Conservation (phyloP, 2,797 vertebrate genomes). For the Lagorchestes hirsutus region DNA sequence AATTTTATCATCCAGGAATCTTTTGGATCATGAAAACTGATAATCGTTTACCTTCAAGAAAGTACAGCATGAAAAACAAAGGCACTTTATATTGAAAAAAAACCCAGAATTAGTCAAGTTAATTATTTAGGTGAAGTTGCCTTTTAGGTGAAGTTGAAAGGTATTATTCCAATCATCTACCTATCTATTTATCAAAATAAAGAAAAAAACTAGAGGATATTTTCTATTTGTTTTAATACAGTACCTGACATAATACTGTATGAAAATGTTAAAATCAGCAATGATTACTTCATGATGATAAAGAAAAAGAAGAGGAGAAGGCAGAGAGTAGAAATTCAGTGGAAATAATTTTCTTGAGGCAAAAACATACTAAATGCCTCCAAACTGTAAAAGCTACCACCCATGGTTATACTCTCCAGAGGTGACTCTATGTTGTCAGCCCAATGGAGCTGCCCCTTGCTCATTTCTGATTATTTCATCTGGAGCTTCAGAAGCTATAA, state of each 20-base stretch:
- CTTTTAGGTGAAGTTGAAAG: conserved; percentile 75
- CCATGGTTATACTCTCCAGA: conserved; percentile 32
- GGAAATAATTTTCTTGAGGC: conserved; percentile 49
- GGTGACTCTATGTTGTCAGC: background rate
- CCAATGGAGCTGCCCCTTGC: conserved; percentile 11
- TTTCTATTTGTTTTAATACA: conserved; percentile 10
- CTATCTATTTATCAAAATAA: conserved; percentile 28
- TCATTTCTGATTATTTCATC: conserved; percentile 59
- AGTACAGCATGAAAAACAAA: conserved; percentile 68
- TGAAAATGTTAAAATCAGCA: conserved; percentile 51
- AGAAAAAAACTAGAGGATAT: conserved; percentile 18
- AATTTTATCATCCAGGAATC: conserved; percentile 31
- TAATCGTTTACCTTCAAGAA: conserved; percentile 70
- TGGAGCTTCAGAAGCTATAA: conserved; percentile 51
- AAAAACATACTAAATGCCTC: conserved; percentile 26
- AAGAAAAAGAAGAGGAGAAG: background rate
- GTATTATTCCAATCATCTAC: conserved; percentile 55
- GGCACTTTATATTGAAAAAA: conserved; percentile 35
- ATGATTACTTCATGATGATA: conserved; percentile 45
- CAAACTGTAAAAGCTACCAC: conserved; percentile 25
- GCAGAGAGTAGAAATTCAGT: background rate
- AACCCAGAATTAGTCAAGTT: conserved; percentile 67
- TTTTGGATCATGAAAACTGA: conserved; percentile 55
- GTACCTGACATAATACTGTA: background rate
- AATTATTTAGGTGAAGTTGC: conserved; percentile 62